Conservation (phyloP, 1,140 invertebrate genomes). For the Venturia canescens region DNA sequence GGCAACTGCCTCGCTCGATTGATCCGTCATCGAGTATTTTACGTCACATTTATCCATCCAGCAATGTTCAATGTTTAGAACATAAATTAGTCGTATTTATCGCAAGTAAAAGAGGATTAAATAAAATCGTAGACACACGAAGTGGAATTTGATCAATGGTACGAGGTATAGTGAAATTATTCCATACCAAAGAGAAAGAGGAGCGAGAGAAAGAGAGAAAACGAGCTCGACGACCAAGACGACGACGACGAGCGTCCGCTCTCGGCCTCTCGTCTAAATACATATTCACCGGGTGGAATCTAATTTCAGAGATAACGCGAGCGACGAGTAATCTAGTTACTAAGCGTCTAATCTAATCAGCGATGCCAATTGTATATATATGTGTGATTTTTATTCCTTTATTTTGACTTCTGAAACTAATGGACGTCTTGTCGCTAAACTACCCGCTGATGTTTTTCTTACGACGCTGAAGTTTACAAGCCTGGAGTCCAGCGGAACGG, state of each 20-base stretch:
- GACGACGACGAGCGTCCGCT: constrained; percentile 33
- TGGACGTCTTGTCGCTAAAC: not conserved
- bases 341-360: constrained; percentile 77
- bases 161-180: constrained; percentile 33
- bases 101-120: not conserved
- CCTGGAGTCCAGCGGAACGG: too few species aligned
- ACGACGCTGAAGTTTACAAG: too few species aligned
- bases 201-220: too few species aligned
- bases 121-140: constrained; percentile 19
- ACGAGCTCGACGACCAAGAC: constrained; percentile 3
- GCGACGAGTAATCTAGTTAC: constrained; percentile 75
- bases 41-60: not conserved
- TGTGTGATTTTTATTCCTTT: constrained; percentile 50
- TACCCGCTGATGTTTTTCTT: not conserved
- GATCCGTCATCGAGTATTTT: not conserved
- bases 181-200: constrained; percentile 25
- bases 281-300: constrained; percentile 70
- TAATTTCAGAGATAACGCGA: constrained; percentile 75
- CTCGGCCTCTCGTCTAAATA: constrained; percentile 48
- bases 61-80: not conserved
- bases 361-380: constrained; percentile 67
- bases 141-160: constrained; percentile 46
- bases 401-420: not conserved
- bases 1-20: not conserved
- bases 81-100: not conserved